Evolutionary conservation across 2,113 vertebrate genomes (phyloP).

Genomic region (Cynocephalus volans): DNA sequence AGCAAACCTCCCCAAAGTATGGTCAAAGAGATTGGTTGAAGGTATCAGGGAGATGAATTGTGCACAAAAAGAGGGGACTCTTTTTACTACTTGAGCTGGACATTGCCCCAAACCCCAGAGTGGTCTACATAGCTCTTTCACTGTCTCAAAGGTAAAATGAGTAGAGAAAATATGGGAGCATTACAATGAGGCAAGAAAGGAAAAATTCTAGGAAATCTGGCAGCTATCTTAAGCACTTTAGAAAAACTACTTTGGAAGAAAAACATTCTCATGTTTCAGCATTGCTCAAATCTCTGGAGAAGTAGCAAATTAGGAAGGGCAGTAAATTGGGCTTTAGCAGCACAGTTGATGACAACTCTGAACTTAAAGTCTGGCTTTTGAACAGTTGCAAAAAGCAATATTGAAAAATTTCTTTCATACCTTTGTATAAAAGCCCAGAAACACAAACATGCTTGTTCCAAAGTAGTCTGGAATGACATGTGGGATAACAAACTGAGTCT

Average conservation of each 20-base stretch:
- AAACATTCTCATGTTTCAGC: conserved; percentile 13
- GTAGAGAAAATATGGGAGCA: not conserved
- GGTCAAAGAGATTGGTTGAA: not conserved
- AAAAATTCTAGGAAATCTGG: not conserved
- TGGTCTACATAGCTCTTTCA: not conserved
- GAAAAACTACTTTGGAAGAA: not conserved
- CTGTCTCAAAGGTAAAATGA: not conserved
- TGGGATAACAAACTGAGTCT: not conserved
- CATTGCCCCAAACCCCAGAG: not conserved
- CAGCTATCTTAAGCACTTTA: not conserved
- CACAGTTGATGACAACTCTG: conserved; percentile 38
- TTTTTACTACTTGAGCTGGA: conserved; percentile 1
- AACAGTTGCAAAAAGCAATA: conserved; percentile 9
- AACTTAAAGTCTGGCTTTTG: conserved; percentile 30
- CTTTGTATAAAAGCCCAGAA: conserved; percentile 50
- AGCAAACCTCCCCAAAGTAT: not conserved
- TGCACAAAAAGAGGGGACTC: not conserved
- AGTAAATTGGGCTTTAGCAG: not conserved
- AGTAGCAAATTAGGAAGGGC: conserved; percentile 10
- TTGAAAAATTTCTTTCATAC: not conserved
- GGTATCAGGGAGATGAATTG: not conserved
- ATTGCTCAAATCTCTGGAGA: conserved; percentile 38
- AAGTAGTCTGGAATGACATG: not conserved
- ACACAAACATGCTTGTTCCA: not conserved
- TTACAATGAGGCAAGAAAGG: not conserved